A percentile compares a stretch with the other conserved stretches of the same genome.
These are phyloP conservation scores for Pseudomyrmex pallidus DNA, from an alignment of 1,140 invertebrate genomes.

Conservation along the genomic window DNA sequence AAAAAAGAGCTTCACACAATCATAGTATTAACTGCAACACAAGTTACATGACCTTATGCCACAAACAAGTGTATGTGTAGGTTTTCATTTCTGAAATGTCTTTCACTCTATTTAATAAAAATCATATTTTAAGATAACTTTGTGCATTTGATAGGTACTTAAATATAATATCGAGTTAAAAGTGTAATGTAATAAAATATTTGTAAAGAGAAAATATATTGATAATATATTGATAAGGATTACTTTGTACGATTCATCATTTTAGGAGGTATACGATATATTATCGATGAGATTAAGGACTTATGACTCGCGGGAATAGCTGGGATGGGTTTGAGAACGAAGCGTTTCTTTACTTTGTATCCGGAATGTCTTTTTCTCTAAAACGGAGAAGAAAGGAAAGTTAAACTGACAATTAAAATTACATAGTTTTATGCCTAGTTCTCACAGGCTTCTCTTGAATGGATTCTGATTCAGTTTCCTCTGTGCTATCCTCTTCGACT, in stretches of 20 bases:
- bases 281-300: slow-evolving; percentile 73
- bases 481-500: slow-evolving; percentile 80
- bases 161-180: background rate
- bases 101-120: background rate
- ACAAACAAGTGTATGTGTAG: background rate
- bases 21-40: background rate
- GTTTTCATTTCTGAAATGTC: no score
- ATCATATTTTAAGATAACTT: background rate
- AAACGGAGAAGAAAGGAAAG: slow-evolving; percentile 65
- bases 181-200: background rate
- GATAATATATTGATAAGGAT: background rate
- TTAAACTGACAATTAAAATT: slow-evolving; percentile 55
- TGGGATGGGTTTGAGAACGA: slow-evolving; percentile 73
- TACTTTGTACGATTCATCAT: slow-evolving; percentile 52
- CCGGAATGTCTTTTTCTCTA: slow-evolving; percentile 65
- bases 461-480: slow-evolving; percentile 79
- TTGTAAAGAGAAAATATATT: background rate
- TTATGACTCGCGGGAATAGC: slow-evolving; percentile 74
- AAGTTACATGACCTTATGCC: background rate
- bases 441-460: slow-evolving; percentile 79
- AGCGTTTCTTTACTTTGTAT: slow-evolving; percentile 31
- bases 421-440: slow-evolving; percentile 78
- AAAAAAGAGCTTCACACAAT: background rate
- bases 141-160: background rate
- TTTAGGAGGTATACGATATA: slow-evolving; percentile 38